A percentile compares a stretch with the other conserved stretches of the same genome.
Evolutionary conservation across 2,797 vertebrate genomes (phyloP).

Genomic region (Pseudomugil tenellus): DNA sequence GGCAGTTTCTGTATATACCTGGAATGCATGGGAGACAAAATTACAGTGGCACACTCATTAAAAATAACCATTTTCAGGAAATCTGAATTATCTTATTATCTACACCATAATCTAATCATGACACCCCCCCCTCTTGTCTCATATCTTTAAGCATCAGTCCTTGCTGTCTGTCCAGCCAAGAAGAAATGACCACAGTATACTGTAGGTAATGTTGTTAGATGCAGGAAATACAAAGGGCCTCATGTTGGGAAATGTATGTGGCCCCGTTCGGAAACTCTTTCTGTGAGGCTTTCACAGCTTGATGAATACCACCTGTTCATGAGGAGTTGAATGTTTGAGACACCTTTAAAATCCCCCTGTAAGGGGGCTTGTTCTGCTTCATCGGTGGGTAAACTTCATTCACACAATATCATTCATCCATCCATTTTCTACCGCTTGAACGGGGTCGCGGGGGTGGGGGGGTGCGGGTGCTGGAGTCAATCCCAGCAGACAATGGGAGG

Average conservation of each 20-base stretch:
- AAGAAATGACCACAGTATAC: not conserved
- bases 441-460: too few relatives aligned
- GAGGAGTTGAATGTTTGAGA: not conserved
- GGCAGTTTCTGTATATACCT: constrained; percentile 28
- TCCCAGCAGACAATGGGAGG: too few relatives aligned
- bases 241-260: not conserved
- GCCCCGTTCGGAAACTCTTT: not conserved
- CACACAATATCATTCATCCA: too few relatives aligned
- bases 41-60: constrained; percentile 23
- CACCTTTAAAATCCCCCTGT: too few relatives aligned
- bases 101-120: constrained; percentile 38
- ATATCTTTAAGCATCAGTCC: constrained; percentile 19
- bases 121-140: constrained; percentile 18
- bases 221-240: not conserved
- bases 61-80: constrained; percentile 37
- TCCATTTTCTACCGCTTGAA: too few relatives aligned
- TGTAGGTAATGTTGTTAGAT: not conserved
- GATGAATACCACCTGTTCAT: constrained; percentile 11
- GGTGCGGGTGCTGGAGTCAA: too few relatives aligned
- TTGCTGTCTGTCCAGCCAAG: constrained; percentile 21
- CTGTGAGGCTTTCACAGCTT: not conserved
- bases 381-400: too few relatives aligned
- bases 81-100: constrained; percentile 32
- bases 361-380: too few relatives aligned
- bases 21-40: constrained; percentile 58